Percentiles rank a stretch among this genome's conserved stretches.
Conservation (phyloP, 1,140 invertebrate species). For the Hylaeus volcanicus region DNA sequence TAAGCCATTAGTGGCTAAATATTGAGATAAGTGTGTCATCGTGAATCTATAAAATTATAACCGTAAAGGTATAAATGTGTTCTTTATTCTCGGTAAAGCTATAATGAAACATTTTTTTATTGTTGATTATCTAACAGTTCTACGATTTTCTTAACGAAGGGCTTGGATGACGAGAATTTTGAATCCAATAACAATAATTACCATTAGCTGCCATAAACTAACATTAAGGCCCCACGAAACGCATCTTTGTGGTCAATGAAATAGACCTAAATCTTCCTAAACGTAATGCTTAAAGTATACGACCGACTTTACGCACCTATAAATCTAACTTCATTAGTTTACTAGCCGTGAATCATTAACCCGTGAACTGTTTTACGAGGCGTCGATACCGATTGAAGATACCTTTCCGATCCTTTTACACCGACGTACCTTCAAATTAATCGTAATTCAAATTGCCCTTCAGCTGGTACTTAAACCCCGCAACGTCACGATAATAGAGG, state of each 20-base stretch:
- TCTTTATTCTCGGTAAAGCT: background rate
- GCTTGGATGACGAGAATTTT: background rate
- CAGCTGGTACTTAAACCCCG: too few relatives aligned
- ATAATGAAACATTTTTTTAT: background rate
- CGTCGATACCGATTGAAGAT: slow-evolving; percentile 1
- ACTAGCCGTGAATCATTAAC: slow-evolving; percentile 32
- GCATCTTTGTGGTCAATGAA: slow-evolving; percentile 33
- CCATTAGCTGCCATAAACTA: background rate
- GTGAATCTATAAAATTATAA: background rate
- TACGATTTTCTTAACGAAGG: background rate
- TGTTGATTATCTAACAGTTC: background rate
- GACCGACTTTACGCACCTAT: slow-evolving; percentile 49
- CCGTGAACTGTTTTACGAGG: slow-evolving; percentile 37
- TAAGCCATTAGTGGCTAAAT: background rate
- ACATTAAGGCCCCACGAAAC: slow-evolving; percentile 18
- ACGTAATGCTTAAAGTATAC: slow-evolving; percentile 31
- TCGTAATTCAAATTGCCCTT: too few relatives aligned
- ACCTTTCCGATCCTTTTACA: background rate
- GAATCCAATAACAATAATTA: background rate
- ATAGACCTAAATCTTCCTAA: background rate
- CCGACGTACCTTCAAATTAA: too few relatives aligned
- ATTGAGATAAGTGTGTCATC: background rate
- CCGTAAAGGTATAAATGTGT: background rate
- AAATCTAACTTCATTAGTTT: slow-evolving; percentile 57
- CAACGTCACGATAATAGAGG: too few relatives aligned